Conservation (phyloP, 2,888 invertebrate genomes). For the Xestia c-nigrum region DNA sequence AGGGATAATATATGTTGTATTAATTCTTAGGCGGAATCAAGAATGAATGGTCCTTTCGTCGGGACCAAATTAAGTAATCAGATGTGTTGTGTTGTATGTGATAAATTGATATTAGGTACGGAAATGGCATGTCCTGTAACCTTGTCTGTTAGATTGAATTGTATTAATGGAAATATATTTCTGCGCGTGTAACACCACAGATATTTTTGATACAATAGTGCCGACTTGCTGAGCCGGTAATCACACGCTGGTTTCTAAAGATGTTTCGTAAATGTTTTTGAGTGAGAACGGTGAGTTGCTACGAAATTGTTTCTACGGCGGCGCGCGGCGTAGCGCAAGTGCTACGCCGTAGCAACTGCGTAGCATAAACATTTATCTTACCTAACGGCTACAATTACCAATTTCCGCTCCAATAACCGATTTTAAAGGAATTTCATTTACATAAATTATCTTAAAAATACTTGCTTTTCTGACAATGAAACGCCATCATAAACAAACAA, state of each 20-base stretch:
- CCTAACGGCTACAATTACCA: constrained; percentile 10
- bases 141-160: constrained; percentile 4
- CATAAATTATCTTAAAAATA: constrained; percentile 47
- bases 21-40: constrained; percentile 66
- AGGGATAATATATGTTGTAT: constrained; percentile 64
- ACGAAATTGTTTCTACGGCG: constrained; percentile 16
- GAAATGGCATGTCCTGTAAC: constrained; percentile 8
- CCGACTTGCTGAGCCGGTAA: neutral
- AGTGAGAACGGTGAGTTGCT: neutral
- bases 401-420: constrained; percentile 5
- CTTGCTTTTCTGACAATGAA: constrained; percentile 2
- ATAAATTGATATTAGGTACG: constrained; percentile 29
- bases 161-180: constrained; percentile 12
- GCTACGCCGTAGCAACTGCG: constrained; percentile 27
- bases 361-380: constrained; percentile 15
- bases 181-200: neutral
- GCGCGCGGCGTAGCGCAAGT: constrained; percentile 17
- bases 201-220: neutral
- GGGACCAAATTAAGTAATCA: constrained; percentile 57
- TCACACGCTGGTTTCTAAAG: neutral
- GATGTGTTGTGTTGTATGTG: constrained; percentile 50
- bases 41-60: constrained; percentile 54
- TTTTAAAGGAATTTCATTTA: constrained; percentile 26
- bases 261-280: neutral
- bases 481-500: constrained; percentile 62